Evolutionary conservation across 2,888 invertebrate species (phyloP).

Genomic region (Synergus umbraculus): DNA sequence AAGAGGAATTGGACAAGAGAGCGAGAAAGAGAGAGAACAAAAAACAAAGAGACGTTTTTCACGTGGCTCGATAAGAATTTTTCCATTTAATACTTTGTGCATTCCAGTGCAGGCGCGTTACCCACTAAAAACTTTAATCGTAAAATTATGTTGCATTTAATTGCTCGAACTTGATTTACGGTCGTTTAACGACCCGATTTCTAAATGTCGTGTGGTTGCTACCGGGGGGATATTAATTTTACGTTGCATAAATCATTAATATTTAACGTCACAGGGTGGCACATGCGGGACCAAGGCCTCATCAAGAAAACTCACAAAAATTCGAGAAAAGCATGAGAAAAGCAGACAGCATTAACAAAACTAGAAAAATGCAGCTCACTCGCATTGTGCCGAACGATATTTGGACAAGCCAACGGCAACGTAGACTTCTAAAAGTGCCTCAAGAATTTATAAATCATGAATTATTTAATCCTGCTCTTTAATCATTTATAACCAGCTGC

Average conservation of each 20-base stretch:
- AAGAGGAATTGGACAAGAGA: too few species aligned
- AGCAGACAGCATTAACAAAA: not conserved
- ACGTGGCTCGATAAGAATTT: conserved; percentile 27
- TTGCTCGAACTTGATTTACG: conserved; percentile 65
- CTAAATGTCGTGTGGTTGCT: conserved; percentile 61
- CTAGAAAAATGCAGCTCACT: conserved; percentile 8
- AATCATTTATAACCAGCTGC: conserved; percentile 31
- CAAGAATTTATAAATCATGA: conserved; percentile 30
- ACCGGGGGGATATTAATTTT: conserved; percentile 55
- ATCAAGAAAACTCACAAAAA: conserved; percentile 1
- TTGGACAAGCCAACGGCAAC: conserved; percentile 8
- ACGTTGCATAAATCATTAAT: conserved; percentile 58
- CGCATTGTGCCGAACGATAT: conserved; percentile 1
- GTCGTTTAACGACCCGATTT: conserved; percentile 62
- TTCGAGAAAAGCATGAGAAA: conserved; percentile 20
- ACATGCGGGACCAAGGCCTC: not conserved
- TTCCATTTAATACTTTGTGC: conserved; percentile 43
- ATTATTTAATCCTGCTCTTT: conserved; percentile 22
- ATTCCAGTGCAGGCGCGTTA: conserved; percentile 46
- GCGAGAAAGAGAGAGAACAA: not conserved
- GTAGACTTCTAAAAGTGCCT: conserved; percentile 15
- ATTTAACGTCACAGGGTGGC: conserved; percentile 53
- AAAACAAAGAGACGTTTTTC: not conserved
- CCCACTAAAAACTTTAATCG: conserved; percentile 62
- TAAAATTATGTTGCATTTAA: conserved; percentile 66